A percentile compares a stretch with the other conserved stretches of the same genome.
Evolutionary conservation across 2,113 vertebrate genomes (phyloP).

Genomic region (Campylorhamphus procurvoides): DNA sequence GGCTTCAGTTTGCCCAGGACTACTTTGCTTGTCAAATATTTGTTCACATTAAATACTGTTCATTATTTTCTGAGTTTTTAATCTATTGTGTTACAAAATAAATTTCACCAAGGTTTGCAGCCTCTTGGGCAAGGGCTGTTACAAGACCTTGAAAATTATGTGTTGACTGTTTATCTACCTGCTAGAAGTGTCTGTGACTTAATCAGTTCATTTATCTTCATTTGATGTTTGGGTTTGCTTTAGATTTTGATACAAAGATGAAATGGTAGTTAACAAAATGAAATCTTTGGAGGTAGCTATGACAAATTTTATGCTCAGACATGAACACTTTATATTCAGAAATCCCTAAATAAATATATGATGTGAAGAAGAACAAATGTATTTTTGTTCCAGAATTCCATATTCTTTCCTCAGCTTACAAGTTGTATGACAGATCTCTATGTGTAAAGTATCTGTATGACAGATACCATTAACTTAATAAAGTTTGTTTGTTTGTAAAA

Average conservation of each 20-base stretch:
- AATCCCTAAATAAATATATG: not conserved
- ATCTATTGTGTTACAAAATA: not conserved
- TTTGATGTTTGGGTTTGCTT: slow-evolving; percentile 32
- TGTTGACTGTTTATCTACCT: slow-evolving; percentile 5
- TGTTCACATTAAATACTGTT: not conserved
- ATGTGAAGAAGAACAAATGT: not conserved
- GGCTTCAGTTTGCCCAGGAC: not conserved
- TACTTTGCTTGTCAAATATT: not conserved
- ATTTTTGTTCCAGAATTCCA: not conserved
- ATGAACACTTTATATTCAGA: not conserved
- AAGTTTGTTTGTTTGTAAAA: not conserved
- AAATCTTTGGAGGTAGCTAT: slow-evolving; percentile 10
- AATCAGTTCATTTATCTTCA: slow-evolving; percentile 58
- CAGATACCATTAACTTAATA: not conserved
- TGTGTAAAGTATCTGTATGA: not conserved
- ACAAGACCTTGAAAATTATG: not conserved
- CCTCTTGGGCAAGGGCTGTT: not conserved
- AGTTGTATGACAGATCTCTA: not conserved
- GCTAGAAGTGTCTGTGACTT: not conserved
- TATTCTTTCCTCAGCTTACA: not conserved
- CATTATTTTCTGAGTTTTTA: not conserved
- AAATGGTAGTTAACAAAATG: not conserved
- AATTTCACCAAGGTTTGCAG: not conserved
- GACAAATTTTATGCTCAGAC: slow-evolving; percentile 4
- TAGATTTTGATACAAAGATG: not conserved